Evolutionary conservation across 2,113 vertebrate species (phyloP).

Genomic region (Proteles cristata): DNA sequence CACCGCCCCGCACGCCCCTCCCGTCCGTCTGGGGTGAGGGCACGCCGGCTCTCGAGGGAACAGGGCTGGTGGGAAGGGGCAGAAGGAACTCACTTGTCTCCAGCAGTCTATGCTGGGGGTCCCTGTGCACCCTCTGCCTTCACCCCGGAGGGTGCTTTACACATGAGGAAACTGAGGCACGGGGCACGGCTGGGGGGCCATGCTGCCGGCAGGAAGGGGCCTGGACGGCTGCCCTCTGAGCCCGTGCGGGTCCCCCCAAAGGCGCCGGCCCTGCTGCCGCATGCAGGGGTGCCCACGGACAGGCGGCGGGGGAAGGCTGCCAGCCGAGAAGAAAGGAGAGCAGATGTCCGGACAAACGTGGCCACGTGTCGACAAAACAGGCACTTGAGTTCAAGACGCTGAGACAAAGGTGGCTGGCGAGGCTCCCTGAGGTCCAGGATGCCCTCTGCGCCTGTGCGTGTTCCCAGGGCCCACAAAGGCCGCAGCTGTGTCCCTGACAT

Average conservation of each 20-base stretch:
- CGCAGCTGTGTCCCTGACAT: background rate
- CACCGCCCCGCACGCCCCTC: fast-evolving
- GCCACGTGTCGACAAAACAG: conserved; percentile 8
- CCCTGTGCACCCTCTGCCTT: fast-evolving
- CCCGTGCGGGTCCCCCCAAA: background rate
- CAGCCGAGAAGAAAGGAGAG: background rate
- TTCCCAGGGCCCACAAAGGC: conserved; percentile 45
- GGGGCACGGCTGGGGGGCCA: background rate
- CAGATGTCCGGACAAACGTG: background rate
- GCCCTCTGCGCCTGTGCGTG: background rate
- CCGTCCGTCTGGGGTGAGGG: background rate
- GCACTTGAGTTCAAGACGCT: background rate
- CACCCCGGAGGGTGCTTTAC: background rate
- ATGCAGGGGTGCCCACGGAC: fast-evolving
- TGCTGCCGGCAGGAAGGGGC: fast-evolving
- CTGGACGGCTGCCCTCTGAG: background rate
- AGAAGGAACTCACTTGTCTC: background rate
- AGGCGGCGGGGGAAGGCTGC: background rate
- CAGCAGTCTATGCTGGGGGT: fast-evolving
- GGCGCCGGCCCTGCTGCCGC: background rate
- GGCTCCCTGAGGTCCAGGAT: fast-evolving
- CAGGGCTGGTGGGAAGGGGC: fast-evolving
- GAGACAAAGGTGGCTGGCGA: conserved; percentile 40
- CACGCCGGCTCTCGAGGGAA: background rate
- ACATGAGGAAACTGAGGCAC: background rate